Conservation (phyloP, 2,888 invertebrate genomes). For the Calameuta pallipes region DNA sequence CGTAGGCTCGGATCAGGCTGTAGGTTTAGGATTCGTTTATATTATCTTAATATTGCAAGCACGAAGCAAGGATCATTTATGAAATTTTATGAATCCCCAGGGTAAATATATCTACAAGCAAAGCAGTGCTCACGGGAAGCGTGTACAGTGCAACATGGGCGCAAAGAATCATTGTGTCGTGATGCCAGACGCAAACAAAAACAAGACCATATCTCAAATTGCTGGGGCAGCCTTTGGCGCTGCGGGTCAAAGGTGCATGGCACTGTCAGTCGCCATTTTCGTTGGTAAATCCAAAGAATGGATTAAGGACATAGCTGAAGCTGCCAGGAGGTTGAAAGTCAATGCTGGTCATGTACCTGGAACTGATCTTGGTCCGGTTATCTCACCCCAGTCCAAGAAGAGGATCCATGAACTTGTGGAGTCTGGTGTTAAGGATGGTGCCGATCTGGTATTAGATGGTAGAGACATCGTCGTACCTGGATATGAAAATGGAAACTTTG, state of each 20-base stretch:
- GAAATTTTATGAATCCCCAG: conserved; percentile 56
- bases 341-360: conserved; percentile 89
- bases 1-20: conserved; percentile 97
- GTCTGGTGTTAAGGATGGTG: conserved; percentile 87
- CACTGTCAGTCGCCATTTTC: conserved; percentile 92
- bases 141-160: conserved; percentile 99
- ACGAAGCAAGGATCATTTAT: not conserved
- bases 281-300: conserved; percentile 88
- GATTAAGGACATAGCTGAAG: conserved; percentile 91
- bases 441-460: conserved; percentile 90
- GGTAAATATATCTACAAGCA: conserved; percentile 95
- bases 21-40: conserved; percentile 55
- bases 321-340: conserved; percentile 86
- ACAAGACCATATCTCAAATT: conserved; percentile 92
- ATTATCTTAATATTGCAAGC: not conserved
- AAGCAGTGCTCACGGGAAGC: conserved; percentile 91
- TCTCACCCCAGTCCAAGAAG: conserved; percentile 89
- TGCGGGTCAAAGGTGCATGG: conserved; percentile 99
- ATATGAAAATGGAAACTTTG: conserved; percentile 97
- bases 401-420: conserved; percentile 86
- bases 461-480: conserved; percentile 84
- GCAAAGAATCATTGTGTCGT: conserved; percentile 99
- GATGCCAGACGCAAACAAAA: conserved; percentile 97
- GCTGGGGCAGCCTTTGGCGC: conserved; percentile 98
- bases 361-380: conserved; percentile 91